These are phyloP conservation scores for Ranitomeya imitator DNA, from an alignment of 2,113 vertebrate species.

Conservation along the genomic window DNA sequence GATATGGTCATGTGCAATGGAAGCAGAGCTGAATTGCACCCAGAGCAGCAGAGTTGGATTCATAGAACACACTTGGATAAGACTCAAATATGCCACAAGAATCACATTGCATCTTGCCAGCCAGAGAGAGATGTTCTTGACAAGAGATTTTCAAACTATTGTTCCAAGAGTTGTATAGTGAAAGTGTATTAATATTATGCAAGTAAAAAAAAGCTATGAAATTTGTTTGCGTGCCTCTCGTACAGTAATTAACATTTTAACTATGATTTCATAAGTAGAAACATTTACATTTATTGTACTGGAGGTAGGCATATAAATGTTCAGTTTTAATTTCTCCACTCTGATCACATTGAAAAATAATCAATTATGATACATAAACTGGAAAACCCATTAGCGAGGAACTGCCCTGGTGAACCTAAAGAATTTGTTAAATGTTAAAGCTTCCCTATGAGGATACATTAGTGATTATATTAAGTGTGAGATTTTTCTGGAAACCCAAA, in stretches of 20 bases:
- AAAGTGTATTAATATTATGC: too few relatives aligned
- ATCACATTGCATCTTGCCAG: too few relatives aligned
- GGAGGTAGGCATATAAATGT: neutral
- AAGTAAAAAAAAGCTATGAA: too few relatives aligned
- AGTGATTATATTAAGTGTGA: neutral
- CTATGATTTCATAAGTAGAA: neutral
- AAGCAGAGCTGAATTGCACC: too few relatives aligned
- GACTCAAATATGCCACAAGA: too few relatives aligned
- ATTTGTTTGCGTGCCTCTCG: neutral
- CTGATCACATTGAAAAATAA: neutral
- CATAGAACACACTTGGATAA: too few relatives aligned
- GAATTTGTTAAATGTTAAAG: neutral
- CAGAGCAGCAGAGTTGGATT: too few relatives aligned
- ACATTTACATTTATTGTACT: neutral
- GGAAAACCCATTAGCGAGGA: neutral
- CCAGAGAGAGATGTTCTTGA: too few relatives aligned
- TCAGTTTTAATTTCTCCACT: neutral
- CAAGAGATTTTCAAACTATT: too few relatives aligned
- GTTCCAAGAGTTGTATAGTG: too few relatives aligned
- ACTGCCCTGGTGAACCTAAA: neutral
- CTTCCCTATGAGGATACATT: neutral
- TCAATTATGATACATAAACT: neutral
- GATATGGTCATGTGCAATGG: too few relatives aligned
- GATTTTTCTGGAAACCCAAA: neutral
- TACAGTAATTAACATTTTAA: neutral